A percentile compares a stretch with the other conserved stretches of the same genome.
Evolutionary conservation across 2,797 vertebrate genomes (phyloP).

Genomic region (Micromesistius poutassou): DNA sequence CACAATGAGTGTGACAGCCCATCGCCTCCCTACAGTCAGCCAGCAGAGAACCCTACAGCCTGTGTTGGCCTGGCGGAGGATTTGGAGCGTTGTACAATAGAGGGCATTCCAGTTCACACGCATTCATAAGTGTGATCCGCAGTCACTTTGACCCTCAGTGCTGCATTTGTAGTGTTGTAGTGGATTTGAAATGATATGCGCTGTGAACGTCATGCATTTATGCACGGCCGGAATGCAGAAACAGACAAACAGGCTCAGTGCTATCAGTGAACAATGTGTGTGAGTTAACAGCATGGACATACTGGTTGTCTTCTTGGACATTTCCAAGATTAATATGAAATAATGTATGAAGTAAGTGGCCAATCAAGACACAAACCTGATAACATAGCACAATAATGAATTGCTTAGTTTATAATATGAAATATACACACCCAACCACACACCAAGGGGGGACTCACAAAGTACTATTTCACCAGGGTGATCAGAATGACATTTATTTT

Average conservation of each 20-base stretch:
- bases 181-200: background rate
- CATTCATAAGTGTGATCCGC: background rate
- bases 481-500: slow-evolving; percentile 50
- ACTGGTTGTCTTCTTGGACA: background rate
- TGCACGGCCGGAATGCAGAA: background rate
- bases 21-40: background rate
- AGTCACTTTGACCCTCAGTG: background rate
- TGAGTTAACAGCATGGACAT: background rate
- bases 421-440: background rate
- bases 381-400: background rate
- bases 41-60: too few relatives aligned
- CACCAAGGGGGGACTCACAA: slow-evolving; percentile 22
- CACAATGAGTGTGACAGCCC: slow-evolving; percentile 16
- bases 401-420: background rate
- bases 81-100: background rate
- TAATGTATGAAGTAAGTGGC: background rate
- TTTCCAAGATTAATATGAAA: too few relatives aligned
- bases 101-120: background rate
- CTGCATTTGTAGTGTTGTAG: background rate
- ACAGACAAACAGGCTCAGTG: background rate
- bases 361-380: background rate
- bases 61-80: too few relatives aligned
- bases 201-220: background rate
- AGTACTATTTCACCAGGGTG: slow-evolving; percentile 29
- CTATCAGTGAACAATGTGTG: too few relatives aligned